A percentile compares a stretch with the other conserved stretches of the same genome.
Conservation (phyloP, 2,113 vertebrate genomes). For the Pangasianodon hypophthalmus region DNA sequence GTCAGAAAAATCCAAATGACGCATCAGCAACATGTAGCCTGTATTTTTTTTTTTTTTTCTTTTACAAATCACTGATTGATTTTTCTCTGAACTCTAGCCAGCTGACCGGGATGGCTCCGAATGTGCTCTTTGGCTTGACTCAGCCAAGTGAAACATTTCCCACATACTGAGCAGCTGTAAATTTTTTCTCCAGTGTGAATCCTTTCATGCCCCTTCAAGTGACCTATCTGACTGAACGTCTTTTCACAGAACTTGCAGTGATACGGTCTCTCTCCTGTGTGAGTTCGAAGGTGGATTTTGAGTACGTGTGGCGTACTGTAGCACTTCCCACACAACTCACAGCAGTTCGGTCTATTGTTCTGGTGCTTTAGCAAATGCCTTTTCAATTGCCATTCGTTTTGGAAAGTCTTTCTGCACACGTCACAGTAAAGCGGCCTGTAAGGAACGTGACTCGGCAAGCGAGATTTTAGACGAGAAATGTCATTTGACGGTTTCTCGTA, state of each 20-base stretch:
- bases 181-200: conserved; percentile 39
- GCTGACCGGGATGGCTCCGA: conserved; percentile 6
- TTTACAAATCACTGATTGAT: neutral
- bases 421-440: conserved; percentile 2
- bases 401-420: conserved; percentile 25
- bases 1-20: neutral
- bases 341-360: conserved; percentile 11
- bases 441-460: neutral
- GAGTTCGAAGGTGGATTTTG: conserved; percentile 11
- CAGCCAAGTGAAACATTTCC: conserved; percentile 12
- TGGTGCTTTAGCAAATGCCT: conserved; percentile 30
- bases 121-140: conserved; percentile 30
- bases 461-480: neutral
- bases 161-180: conserved; percentile 31
- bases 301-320: conserved; percentile 17
- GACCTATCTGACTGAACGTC: conserved; percentile 23
- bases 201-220: conserved; percentile 24
- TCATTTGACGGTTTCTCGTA: neutral
- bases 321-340: conserved; percentile 37
- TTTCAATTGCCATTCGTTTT: neutral
- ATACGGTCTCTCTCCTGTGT: conserved; percentile 28
- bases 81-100: conserved; percentile 1
- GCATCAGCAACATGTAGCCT: too few relatives aligned
- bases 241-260: conserved; percentile 33
- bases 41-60: neutral